Conservation (phyloP, 1,140 invertebrate species). For the Panagrolaimus sp. region DNA sequence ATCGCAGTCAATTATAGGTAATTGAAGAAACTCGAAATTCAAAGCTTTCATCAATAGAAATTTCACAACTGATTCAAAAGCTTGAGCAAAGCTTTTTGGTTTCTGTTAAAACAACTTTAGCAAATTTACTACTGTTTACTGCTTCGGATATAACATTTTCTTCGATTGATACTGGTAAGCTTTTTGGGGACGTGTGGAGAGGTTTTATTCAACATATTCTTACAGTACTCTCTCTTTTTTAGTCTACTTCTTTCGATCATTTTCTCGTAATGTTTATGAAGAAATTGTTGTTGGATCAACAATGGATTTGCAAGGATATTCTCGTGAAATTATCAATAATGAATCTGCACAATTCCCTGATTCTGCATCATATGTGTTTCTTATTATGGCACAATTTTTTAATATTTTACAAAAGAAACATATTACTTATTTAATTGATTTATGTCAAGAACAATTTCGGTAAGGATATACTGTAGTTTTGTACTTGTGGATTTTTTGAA, state of each 20-base stretch:
- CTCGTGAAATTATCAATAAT: conserved; percentile 23
- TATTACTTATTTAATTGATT: conserved; percentile 36
- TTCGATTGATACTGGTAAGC: neutral
- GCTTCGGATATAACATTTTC: conserved; percentile 37
- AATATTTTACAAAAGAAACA: conserved; percentile 31
- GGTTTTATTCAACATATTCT: no score
- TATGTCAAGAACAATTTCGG: conserved; percentile 41
- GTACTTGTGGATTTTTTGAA: neutral
- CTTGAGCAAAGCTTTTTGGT: conserved; percentile 28
- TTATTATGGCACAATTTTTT: neutral
- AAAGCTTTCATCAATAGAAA: neutral
- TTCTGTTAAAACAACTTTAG: conserved; percentile 25
- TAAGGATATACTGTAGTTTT: conserved; percentile 19
- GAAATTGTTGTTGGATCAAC: conserved; percentile 31
- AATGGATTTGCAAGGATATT: conserved; percentile 15
- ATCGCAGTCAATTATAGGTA: conserved; percentile 17
- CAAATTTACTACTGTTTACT: conserved; percentile 32
- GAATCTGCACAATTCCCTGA: neutral
- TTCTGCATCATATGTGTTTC: neutral
- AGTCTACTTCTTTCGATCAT: conserved; percentile 21
- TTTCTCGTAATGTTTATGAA: conserved; percentile 40
- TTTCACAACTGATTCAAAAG: conserved; percentile 8
- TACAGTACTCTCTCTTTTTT: neutral
- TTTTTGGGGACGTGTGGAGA: no score
- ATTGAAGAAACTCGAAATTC: conserved; percentile 11